Conservation (phyloP, 1,140 invertebrate genomes). For the Triops longicaudatus region DNA sequence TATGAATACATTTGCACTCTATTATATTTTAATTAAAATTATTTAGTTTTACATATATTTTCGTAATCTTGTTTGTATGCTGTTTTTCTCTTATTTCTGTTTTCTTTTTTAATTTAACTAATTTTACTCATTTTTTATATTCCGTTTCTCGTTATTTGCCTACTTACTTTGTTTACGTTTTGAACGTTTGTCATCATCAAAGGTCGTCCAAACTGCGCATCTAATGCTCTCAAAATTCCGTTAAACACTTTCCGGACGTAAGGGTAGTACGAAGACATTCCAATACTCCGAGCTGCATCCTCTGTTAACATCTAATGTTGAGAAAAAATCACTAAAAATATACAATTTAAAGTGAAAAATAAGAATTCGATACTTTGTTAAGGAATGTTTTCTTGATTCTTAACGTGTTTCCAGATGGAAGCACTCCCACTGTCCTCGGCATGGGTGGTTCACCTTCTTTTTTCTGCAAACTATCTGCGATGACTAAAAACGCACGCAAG, state of each 20-base stretch:
- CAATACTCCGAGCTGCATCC: constrained; percentile 88
- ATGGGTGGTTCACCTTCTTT: constrained; percentile 97
- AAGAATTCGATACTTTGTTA: constrained; percentile 57
- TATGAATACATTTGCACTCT: background rate
- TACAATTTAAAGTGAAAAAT: background rate
- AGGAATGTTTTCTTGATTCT: constrained; percentile 93
- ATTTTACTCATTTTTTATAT: no score
- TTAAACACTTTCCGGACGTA: constrained; percentile 92
- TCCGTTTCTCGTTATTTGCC: no score
- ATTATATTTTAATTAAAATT: no score
- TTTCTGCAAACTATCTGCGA: constrained; percentile 96
- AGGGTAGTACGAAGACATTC: constrained; percentile 92
- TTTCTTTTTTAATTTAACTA: no score
- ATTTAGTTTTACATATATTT: no score
- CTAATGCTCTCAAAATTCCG: constrained; percentile 89
- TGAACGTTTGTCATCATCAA: constrained; percentile 92
- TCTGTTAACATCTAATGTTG: constrained; percentile 73
- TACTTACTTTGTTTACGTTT: constrained; percentile 75
- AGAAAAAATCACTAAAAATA: background rate
- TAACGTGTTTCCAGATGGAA: constrained; percentile 90
- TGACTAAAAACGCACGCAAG: constrained; percentile 89
- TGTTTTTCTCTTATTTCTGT: no score
- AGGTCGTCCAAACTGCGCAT: constrained; percentile 88
- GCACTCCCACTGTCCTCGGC: constrained; percentile 84
- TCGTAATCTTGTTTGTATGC: no score